Percentiles rank a stretch among this genome's conserved stretches.
Conservation (phyloP, 2,113 vertebrate genomes). For the Sceloporus undulatus region DNA sequence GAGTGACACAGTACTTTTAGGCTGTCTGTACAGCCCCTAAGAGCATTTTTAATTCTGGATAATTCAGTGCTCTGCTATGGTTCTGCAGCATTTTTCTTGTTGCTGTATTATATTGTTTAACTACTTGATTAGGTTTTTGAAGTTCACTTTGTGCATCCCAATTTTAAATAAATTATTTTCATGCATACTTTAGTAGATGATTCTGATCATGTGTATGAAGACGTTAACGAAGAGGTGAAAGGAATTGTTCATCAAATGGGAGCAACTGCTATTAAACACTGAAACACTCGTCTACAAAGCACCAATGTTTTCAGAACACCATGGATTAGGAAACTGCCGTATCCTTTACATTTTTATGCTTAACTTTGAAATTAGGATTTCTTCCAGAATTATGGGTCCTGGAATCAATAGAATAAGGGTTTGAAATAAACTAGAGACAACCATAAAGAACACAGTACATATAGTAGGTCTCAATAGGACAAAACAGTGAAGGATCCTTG, state of each 20-base stretch:
- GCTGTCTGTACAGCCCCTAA: too few relatives aligned
- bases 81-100: background rate
- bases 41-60: background rate
- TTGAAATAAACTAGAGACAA: background rate
- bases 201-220: conserved; percentile 79
- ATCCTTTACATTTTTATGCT: background rate
- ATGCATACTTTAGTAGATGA: background rate
- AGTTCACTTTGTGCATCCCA: background rate
- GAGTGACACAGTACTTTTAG: too few relatives aligned
- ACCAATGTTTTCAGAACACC: background rate
- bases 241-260: conserved; percentile 54
- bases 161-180: conserved; percentile 23
- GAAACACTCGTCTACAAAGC: background rate
- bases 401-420: background rate
- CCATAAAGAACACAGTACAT: background rate
- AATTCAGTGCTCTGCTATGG: background rate
- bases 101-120: background rate
- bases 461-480: too few relatives aligned
- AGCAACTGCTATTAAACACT: conserved; percentile 58
- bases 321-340: background rate
- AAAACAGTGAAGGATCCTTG: background rate
- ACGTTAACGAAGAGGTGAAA: conserved; percentile 50
- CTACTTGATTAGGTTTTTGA: background rate
- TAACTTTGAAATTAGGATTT: background rate
- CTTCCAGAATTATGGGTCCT: background rate